Evolutionary conservation across 2,888 invertebrate species (phyloP), one percentile per base, ranked within the genome.

Genomic region (Eilema caniola): DNA sequence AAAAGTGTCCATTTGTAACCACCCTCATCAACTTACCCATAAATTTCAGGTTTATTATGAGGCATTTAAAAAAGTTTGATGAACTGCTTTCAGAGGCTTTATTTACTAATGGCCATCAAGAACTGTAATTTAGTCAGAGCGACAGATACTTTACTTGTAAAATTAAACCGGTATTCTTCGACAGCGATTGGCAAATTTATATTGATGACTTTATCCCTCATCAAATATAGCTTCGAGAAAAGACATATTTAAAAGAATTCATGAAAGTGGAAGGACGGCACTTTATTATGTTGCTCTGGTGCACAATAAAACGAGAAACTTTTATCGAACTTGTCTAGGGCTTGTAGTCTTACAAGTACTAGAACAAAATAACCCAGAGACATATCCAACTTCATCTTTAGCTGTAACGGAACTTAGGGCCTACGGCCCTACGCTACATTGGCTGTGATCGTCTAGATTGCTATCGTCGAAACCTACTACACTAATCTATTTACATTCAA

Each of bases 1-100:
- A 86, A 89, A 89, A 86, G 77, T 88, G 89, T 86, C 88, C 86
- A 86, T 86, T 88, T 85, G 71, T 81, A 83, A 83, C 78, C 77
- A 88, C 88, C 88, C 86, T 88, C 85, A 84, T 89, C 88, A 88
- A 85, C 80, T 80, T 76, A 67, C 77, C 81, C 84, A 83, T 88
- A 88, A 88, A 86, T 78, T 75, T 73, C 74, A 80, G 78, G 75
- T 80, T 81, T 83, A 83, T 77, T 74, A 73, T 56, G 65, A 64
- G 78, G 70, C 72, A 72, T 76, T 85, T 81, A 79, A 81, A 78
- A 78, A 53, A 53, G 53, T 53, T 80, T 77, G 76, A 85, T 83
- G 76, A 83, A 81, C 77, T 72, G 73, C 72, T 77, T 75, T 65
- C 56, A 24, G 62, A 20, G 60, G 56, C 28, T 60, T 69, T 60